Evolutionary conservation across 2,113 vertebrate genomes (phyloP), one percentile per base, ranked within the genome.

Genomic region (Nothoprocta pentlandii): DNA sequence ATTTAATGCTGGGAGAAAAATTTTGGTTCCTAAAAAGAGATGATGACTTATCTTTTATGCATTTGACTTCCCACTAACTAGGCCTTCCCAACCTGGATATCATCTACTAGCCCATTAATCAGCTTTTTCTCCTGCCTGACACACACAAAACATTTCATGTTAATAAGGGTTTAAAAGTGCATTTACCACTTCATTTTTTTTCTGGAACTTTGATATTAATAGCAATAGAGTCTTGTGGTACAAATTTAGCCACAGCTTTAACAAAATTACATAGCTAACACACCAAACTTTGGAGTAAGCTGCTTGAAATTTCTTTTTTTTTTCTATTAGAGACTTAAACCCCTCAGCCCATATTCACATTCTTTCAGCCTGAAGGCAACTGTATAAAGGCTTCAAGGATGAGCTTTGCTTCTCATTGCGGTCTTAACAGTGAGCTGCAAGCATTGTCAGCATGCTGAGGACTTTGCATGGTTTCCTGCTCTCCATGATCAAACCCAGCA

Each of bases 201-300:
- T 10, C 36, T 20, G 4, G 6, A 3, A 7, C 22, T 34, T 86
- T 42, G 56, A 9, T 70, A 56, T 88, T 74, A 88, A 75, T 51
- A 90, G 19, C 22, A 86, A 26, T 16, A 86, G 30, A 92, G 51
- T 6, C 13, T 30, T 51, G 10, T 10, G 63, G 6, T 51, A 42
- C 16, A 88, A 54, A 16, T 84, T 90, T 81, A 61, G 70, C 84
- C 28, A 64, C 32, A 49, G 34, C 12, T 93, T 90, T 78, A 75
- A 30, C 21, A 56, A 7, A 0, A 84, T 22, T n/a, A 34, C 20
- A 14, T 47, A 39, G 28, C 20, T 83, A 75, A 39, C 64, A 12
- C 39, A 61, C 9, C 61, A 25, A 78, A 82, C 56, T 19, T 58
- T 51, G 47, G 36, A 47, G 1, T 30, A 81, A 90, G 84, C 12